Evolutionary conservation across 1,140 invertebrate genomes (phyloP), one percentile per base, ranked within the genome.

Genomic region (Formica exsecta): DNA sequence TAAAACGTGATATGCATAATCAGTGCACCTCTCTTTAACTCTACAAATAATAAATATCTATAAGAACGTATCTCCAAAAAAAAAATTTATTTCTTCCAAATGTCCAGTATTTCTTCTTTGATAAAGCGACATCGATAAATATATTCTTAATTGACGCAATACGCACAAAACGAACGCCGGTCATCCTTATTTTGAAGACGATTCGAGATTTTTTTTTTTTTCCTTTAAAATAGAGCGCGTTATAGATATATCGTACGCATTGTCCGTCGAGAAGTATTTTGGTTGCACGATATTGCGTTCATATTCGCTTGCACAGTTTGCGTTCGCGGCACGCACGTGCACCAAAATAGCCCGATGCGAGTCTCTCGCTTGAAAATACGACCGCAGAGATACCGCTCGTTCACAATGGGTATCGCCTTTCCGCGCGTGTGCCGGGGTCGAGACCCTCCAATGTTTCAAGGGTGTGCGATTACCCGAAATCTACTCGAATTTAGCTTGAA

Each of bases 291-390:
- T 61, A 48, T 83, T 44, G 32, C 44, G 38, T n/a, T 13, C 32
- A 8, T 77, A 54, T n/a, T 22, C 32, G 8, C 32, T 54, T 68
- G 44, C 76, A 51, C n/a, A 7, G 62, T 2, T 19, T 32, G 54
- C 68, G 57, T 29, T 62, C 19, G 19, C 54, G 51, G 66, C 65
- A 81, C 79, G 68, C 38, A 81, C 4, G 48, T 61, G 79, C 38
- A 83, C 68, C 66, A 13, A 81, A 81, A 81, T 81, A 81, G 79
- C 66, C 38, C 66, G 66, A 74, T 61, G 79, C 68, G 57, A 81
- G 22, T 5, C 54, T 81, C 79, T 83, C 68, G n/a, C n/a, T 79
- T 25, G 79, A 83, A 83, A 74, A 83, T 73, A 83, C 79, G 16
- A 74, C 54, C 68, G 54, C 77, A 70, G 44, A 71, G 64, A 54